These are phyloP conservation scores for Neocloeon triangulifer DNA, from an alignment of 1,140 invertebrate genomes.

Conservation along the genomic window DNA sequence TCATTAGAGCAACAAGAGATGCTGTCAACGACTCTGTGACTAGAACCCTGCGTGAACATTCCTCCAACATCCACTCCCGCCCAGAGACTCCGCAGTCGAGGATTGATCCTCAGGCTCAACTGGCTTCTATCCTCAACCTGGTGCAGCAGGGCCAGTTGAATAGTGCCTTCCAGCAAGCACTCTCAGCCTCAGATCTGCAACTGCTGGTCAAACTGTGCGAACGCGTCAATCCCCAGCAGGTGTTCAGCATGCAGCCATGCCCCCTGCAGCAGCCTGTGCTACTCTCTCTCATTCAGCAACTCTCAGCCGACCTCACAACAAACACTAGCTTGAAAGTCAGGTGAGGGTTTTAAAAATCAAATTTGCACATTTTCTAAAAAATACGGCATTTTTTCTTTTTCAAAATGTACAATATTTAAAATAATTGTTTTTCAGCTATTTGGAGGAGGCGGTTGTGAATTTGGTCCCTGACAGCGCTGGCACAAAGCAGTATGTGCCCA, in stretches of 20 bases:
- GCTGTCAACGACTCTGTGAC: constrained; percentile 28
- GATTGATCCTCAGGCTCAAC: no score
- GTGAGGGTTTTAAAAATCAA: constrained; percentile 21
- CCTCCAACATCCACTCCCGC: constrained; percentile 16
- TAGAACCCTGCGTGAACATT: constrained; percentile 31
- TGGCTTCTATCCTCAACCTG: constrained; percentile 46
- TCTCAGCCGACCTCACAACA: constrained; percentile 61
- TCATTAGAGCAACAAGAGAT: constrained; percentile 14
- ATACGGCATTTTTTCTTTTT: constrained; percentile 2
- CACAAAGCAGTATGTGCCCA: constrained; percentile 59
- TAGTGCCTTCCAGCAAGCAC: constrained; percentile 69
- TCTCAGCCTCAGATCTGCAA: constrained; percentile 62
- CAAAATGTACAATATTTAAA: constrained; percentile 6
- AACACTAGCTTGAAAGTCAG: constrained; percentile 74
- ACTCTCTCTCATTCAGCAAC: constrained; percentile 76
- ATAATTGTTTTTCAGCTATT: constrained; percentile 35
- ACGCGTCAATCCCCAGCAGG: constrained; percentile 43
- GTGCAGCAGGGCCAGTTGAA: constrained; percentile 52
- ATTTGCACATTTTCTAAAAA: constrained; percentile 2
- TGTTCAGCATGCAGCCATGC: constrained; percentile 45
- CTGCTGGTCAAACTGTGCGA: constrained; percentile 69
- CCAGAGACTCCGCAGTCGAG: no score
- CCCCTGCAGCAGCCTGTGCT: constrained; percentile 63
- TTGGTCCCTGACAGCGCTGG: constrained; percentile 51
- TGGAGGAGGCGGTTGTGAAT: constrained; percentile 69